These are phyloP conservation scores for Pyrgilauda ruficollis DNA, from an alignment of 2,113 vertebrate species.

Conservation along the genomic window DNA sequence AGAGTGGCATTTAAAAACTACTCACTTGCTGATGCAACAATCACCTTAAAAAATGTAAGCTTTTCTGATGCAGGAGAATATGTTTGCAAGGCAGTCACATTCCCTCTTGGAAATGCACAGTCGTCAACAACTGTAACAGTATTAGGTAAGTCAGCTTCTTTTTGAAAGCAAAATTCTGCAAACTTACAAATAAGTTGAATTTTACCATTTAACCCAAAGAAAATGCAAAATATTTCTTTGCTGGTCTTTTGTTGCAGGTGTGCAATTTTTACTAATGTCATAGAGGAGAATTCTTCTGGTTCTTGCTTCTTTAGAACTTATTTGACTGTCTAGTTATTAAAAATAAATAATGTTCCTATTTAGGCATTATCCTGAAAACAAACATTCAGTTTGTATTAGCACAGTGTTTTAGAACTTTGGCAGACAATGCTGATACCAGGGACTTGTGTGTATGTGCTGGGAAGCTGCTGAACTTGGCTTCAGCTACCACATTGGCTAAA, in stretches of 20 bases:
- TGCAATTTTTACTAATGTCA: background rate
- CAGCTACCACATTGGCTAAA: background rate
- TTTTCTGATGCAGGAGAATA: slow-evolving; percentile 91
- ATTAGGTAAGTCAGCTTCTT: slow-evolving; percentile 81
- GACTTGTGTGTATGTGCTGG: background rate
- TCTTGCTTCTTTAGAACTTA: background rate
- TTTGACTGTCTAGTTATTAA: background rate
- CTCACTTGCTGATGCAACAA: slow-evolving; percentile 87
- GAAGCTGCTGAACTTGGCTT: background rate
- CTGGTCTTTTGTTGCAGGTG: background rate
- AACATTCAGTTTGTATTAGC: background rate
- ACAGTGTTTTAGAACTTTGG: background rate
- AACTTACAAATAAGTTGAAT: background rate
- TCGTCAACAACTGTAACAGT: slow-evolving; percentile 85
- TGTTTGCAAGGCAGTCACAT: slow-evolving; percentile 92
- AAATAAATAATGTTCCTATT: background rate
- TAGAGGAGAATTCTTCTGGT: background rate
- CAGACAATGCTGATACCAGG: background rate
- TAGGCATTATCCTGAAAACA: background rate
- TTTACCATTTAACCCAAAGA: background rate
- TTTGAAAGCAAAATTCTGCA: background rate
- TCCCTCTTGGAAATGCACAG: slow-evolving; percentile 91
- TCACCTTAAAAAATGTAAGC: slow-evolving; percentile 83
- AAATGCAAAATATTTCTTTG: background rate
- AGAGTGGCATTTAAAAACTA: slow-evolving; percentile 87